These are phyloP conservation scores for Atherinomorus stipes DNA, from an alignment of 2,113 vertebrate genomes.

Conservation along the genomic window DNA sequence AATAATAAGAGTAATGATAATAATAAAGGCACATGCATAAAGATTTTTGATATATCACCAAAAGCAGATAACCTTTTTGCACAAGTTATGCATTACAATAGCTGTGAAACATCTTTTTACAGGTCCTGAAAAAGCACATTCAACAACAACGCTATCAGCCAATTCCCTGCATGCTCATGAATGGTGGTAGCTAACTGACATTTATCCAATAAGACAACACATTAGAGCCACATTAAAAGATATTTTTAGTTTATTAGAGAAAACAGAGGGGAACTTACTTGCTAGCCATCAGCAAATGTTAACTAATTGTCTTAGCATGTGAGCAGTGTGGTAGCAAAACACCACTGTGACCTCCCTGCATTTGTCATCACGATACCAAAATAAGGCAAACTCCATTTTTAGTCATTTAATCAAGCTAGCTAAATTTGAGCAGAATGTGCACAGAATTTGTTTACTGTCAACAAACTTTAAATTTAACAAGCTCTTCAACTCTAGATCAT, in stretches of 20 bases:
- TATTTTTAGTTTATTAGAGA: slow-evolving; percentile 10
- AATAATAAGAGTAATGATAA: too few relatives aligned
- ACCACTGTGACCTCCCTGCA: background rate
- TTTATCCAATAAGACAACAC: slow-evolving; percentile 13
- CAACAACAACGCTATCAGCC: background rate
- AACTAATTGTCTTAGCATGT: background rate
- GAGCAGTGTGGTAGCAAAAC: background rate
- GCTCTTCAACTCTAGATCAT: background rate
- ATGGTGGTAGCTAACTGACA: background rate
- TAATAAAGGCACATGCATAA: background rate
- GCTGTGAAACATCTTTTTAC: background rate
- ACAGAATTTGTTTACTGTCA: background rate
- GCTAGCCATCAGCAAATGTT: background rate
- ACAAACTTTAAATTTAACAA: background rate
- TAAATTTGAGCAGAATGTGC: background rate
- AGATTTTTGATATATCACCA: background rate
- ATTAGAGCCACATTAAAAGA: background rate
- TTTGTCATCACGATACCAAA: background rate
- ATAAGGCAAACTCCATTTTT: background rate
- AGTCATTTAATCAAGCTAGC: too few relatives aligned
- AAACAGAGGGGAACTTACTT: background rate
- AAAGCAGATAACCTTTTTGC: background rate
- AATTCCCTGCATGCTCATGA: background rate
- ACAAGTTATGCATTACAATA: background rate
- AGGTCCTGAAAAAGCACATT: background rate